Evolutionary conservation across 1,140 invertebrate species (phyloP).

Genomic region (Rhagoletis pomonella): DNA sequence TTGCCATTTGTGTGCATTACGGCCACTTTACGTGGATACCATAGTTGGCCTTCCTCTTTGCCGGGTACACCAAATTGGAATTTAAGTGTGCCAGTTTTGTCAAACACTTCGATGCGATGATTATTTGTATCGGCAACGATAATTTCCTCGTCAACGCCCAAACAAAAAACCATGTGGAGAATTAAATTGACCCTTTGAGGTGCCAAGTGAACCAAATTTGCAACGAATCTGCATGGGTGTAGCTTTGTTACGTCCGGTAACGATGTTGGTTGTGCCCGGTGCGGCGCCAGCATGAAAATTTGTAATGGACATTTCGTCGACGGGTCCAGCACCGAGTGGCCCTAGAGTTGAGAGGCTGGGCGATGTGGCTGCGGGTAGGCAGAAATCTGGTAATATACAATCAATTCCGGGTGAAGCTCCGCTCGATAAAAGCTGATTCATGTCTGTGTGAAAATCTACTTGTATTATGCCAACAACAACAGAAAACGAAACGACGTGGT

Average conservation of each 20-base stretch:
- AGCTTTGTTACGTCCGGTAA: conserved; percentile 81
- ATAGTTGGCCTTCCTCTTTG: conserved; percentile 95
- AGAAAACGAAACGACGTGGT: conserved; percentile 43
- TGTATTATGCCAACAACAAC: conserved; percentile 58
- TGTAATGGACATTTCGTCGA: conserved; percentile 66
- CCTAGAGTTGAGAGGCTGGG: conserved; percentile 76
- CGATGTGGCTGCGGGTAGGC: conserved; percentile 79
- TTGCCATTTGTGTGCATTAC: conserved; percentile 91
- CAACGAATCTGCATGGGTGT: conserved; percentile 90
- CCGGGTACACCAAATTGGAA: conserved; percentile 93
- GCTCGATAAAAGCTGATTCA: conserved; percentile 73
- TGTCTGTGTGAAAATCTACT: conserved; percentile 67
- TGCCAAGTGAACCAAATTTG: conserved; percentile 95
- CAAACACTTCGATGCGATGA: conserved; percentile 95
- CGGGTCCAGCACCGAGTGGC: conserved; percentile 57
- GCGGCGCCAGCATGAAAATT: conserved; percentile 70
- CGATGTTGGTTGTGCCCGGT: conserved; percentile 65
- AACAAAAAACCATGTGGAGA: conserved; percentile 97
- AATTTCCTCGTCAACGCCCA: conserved; percentile 95
- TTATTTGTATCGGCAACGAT: conserved; percentile 98
- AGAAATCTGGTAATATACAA: conserved; percentile 73
- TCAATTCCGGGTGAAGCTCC: conserved; percentile 77
- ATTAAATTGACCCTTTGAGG: conserved; percentile 94
- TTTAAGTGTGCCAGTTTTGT: conserved; percentile 91
- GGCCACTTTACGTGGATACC: conserved; percentile 97